Conservation (phyloP, 1,140 invertebrate species). For the Drosophila micromelanica region DNA sequence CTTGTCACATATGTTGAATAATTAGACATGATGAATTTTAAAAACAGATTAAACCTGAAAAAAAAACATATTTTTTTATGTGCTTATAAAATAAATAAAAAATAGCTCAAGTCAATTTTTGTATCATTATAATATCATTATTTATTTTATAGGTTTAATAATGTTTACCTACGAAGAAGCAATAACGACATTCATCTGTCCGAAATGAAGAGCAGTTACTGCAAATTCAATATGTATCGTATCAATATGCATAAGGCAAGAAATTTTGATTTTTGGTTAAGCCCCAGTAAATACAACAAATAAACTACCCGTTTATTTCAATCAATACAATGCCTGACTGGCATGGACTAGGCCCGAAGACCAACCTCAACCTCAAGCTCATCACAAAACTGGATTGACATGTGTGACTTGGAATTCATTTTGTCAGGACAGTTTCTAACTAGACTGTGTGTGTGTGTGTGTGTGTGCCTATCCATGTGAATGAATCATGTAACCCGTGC, state of each 20-base stretch:
- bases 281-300: constrained; percentile 7
- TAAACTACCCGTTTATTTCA: constrained; percentile 4
- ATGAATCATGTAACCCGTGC: constrained; percentile 72
- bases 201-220: constrained; percentile 15
- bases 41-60: too few relatives aligned
- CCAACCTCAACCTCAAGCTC: constrained; percentile 32
- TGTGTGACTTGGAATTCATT: constrained; percentile 66
- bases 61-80: too few relatives aligned
- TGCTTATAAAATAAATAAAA: too few relatives aligned
- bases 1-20: too few relatives aligned
- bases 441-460: neutral
- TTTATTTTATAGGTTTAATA: neutral
- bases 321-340: constrained; percentile 29
- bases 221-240: constrained; percentile 31
- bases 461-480: constrained; percentile 41
- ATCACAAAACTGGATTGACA: constrained; percentile 74
- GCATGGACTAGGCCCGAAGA: constrained; percentile 7
- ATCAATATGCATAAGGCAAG: constrained; percentile 54
- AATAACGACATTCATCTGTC: neutral
- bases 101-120: too few relatives aligned
- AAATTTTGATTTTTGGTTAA: constrained; percentile 66
- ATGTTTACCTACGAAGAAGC: neutral
- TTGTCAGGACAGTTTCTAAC: constrained; percentile 6
- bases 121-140: too few relatives aligned
- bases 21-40: too few relatives aligned